These are phyloP conservation scores for Popillia japonica DNA, from an alignment of 1,140 invertebrate species.

Conservation along the genomic window DNA sequence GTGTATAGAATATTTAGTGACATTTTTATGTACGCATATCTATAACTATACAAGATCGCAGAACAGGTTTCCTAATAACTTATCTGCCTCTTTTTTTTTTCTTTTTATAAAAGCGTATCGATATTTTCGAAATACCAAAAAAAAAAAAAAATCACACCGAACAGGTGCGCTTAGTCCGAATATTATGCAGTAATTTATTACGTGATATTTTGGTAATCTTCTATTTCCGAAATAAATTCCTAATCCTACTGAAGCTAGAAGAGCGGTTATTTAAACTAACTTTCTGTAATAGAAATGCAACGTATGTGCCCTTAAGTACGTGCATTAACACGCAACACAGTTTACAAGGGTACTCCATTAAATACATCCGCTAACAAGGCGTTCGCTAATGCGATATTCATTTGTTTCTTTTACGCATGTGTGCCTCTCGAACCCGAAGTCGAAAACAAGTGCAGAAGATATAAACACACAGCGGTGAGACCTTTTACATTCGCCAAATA, in stretches of 20 bases:
- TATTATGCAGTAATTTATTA: not conserved
- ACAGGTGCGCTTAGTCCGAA: not conserved
- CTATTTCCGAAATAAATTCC: conserved; percentile 12
- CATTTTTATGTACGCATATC: not conserved
- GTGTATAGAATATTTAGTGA: conserved; percentile 17
- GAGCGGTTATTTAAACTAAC: not conserved
- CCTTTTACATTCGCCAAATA: not conserved
- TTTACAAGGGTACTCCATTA: conserved; percentile 54
- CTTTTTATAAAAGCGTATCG: conserved; percentile 12
- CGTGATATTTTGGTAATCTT: conserved; percentile 8
- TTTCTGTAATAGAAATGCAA: not conserved
- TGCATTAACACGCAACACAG: not conserved
- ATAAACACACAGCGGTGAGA: not conserved
- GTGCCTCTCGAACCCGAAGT: conserved; percentile 45
- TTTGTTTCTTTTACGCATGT: conserved; percentile 56
- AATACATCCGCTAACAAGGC: conserved; percentile 53
- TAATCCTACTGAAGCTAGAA: not conserved
- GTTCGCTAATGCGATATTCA: conserved; percentile 56
- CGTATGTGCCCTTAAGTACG: not conserved
- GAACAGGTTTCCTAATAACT: not conserved
- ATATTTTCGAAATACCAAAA: conserved; percentile 22
- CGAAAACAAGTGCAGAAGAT: conserved; percentile 6
- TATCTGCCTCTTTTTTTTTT: not conserved
- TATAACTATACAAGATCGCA: not conserved
- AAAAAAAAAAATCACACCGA: conserved; percentile 8